phyloP scores from a whole-genome alignment of 2,888 invertebrate species.

The Mellilla xanthometata region DNA sequence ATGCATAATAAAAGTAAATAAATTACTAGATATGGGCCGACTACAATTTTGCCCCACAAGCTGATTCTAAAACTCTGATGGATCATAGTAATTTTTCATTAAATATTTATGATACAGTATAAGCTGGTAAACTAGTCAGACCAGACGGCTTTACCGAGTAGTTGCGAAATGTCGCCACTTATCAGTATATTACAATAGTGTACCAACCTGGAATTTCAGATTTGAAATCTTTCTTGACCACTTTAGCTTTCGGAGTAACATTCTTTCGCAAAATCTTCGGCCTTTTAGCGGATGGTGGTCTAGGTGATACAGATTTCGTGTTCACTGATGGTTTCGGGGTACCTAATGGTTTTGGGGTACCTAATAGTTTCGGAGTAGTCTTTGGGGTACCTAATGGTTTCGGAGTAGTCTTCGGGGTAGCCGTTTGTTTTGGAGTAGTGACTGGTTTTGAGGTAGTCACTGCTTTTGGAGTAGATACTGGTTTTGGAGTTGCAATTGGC shows the following conservation, averaged over 20 bases:
- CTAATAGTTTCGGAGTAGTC: conserved; percentile 9
- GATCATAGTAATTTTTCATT: no score
- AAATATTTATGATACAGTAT: no score
- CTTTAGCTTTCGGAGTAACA: conserved; percentile 16
- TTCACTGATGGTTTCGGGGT: no score
- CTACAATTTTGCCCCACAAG: no score
- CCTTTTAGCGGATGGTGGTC: conserved; percentile 50
- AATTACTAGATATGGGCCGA: no score
- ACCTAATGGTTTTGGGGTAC: conserved; percentile 20
- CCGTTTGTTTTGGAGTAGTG: conserved; percentile 24
- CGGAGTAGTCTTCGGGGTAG: conserved; percentile 1
- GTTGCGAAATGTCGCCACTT: no score
- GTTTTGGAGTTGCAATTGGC: conserved; percentile 12
- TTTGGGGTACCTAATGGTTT: conserved; percentile 22
- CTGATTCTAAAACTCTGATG: no score
- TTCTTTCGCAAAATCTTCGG: conserved; percentile 41
- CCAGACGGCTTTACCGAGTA: no score
- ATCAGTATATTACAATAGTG: no score
- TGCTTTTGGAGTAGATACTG: conserved; percentile 11
- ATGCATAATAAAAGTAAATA: no score
- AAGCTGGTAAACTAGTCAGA: no score
- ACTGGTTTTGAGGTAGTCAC: no score
- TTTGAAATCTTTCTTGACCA: conserved; percentile 39
- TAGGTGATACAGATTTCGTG: not conserved
- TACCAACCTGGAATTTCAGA: conserved; percentile 58